These are phyloP conservation scores for Enteromius radiatus DNA, from an alignment of 2,797 vertebrate genomes.

Conservation along the genomic window DNA sequence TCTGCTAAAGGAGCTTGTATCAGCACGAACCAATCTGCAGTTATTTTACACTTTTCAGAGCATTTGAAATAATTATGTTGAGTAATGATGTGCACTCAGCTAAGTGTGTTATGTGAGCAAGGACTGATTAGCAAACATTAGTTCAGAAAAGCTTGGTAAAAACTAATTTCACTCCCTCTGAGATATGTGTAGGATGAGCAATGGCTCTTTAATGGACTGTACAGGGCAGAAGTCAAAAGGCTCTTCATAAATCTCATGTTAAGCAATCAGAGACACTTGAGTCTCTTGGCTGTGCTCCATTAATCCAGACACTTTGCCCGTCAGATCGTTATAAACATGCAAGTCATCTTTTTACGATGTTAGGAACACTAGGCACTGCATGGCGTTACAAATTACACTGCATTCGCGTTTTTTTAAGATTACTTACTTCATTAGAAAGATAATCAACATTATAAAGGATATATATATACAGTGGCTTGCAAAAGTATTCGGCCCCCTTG, in stretches of 20 bases:
- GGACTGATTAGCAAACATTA: not conserved
- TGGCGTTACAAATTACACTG: too few relatives aligned
- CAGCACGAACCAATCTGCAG: not conserved
- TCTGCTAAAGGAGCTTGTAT: not conserved
- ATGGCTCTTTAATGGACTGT: slow-evolving; percentile 42
- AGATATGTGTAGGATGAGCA: slow-evolving; percentile 63
- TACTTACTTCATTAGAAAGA: too few relatives aligned
- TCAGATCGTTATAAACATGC: not conserved
- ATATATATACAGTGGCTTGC: too few relatives aligned
- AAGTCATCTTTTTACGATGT: not conserved
- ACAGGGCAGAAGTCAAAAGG: slow-evolving; percentile 29
- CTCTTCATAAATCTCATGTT: slow-evolving; percentile 23
- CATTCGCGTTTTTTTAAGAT: too few relatives aligned
- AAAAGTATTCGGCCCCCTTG: too few relatives aligned
- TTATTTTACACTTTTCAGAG: not conserved
- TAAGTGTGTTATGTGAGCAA: not conserved
- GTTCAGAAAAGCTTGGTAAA: not conserved
- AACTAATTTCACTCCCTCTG: not conserved
- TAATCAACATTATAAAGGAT: too few relatives aligned
- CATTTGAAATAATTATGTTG: not conserved
- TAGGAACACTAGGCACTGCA: not conserved
- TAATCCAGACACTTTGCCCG: slow-evolving; percentile 4
- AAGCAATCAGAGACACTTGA: slow-evolving; percentile 7
- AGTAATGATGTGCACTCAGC: not conserved
- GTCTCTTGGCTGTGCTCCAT: not conserved